These are phyloP conservation scores for Polydrusus tereticollis DNA, from an alignment of 2,888 invertebrate genomes.

Conservation along the genomic window DNA sequence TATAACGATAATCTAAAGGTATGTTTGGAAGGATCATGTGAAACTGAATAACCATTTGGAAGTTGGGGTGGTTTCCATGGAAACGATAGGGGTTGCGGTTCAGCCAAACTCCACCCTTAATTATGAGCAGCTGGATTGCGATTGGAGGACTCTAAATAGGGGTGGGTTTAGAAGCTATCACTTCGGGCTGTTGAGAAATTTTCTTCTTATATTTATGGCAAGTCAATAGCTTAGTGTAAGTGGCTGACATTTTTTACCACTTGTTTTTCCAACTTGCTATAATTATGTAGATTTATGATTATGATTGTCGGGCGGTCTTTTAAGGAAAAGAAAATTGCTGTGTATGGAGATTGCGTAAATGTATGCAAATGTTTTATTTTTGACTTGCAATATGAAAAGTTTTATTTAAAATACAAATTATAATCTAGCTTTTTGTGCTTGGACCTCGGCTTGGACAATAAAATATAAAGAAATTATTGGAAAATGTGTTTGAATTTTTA, in stretches of 20 bases:
- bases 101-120: constrained; percentile 59
- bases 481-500: too few relatives aligned
- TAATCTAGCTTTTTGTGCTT: background rate
- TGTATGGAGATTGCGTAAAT: constrained; percentile 8
- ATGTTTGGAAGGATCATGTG: constrained; percentile 62
- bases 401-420: background rate
- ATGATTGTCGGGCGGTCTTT: constrained; percentile 55
- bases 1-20: constrained; percentile 61
- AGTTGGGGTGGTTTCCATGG: constrained; percentile 64
- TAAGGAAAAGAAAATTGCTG: constrained; percentile 24
- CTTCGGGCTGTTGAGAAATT: constrained; percentile 55
- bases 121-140: constrained; percentile 45
- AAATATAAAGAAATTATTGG: too few relatives aligned
- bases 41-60: constrained; percentile 62
- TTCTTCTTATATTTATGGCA: constrained; percentile 61
- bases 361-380: constrained; percentile 24
- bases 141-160: constrained; percentile 59
- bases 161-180: constrained; percentile 55
- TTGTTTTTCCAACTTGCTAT: constrained; percentile 64
- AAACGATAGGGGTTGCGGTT: constrained; percentile 62
- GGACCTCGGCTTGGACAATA: too few relatives aligned
- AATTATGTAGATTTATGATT: constrained; percentile 66
- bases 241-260: constrained; percentile 67
- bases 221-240: constrained; percentile 67
- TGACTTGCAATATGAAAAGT: background rate